phyloP scores from a whole-genome alignment of 1,140 invertebrate genomes.

The Stenopsyche tienmushanensis region DNA sequence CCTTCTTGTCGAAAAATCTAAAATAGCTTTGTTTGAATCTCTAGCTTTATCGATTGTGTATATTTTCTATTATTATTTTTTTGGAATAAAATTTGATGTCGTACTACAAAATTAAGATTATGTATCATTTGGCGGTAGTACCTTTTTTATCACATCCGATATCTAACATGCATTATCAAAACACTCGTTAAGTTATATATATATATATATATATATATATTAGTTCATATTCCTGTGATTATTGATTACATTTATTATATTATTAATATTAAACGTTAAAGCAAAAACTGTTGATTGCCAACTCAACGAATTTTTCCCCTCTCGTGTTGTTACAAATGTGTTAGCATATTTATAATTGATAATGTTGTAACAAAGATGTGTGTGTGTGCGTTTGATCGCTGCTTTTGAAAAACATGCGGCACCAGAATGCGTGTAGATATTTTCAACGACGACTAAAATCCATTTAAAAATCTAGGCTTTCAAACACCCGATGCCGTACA shows the following conservation, averaged over 20 bases:
- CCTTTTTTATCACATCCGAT: too few species aligned
- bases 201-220: too few species aligned
- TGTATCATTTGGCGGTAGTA: too few species aligned
- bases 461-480: too few species aligned
- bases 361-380: background rate
- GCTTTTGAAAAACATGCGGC: background rate
- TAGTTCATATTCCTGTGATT: background rate
- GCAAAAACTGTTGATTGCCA: background rate
- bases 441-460: background rate
- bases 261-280: background rate
- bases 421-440: background rate
- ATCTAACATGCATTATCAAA: too few species aligned
- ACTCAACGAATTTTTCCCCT: background rate
- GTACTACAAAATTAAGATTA: too few species aligned
- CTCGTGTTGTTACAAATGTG: background rate
- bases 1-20: conserved; percentile 22
- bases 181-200: too few species aligned
- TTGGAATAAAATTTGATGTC: background rate
- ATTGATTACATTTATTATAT: background rate
- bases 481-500: too few species aligned
- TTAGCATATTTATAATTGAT: background rate
- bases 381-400: background rate
- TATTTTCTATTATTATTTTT: background rate
- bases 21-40: background rate
- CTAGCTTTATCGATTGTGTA: background rate